Evolutionary conservation across 2,888 invertebrate genomes (phyloP), one percentile per base, ranked within the genome.

Genomic region (Agriotes lineatus): DNA sequence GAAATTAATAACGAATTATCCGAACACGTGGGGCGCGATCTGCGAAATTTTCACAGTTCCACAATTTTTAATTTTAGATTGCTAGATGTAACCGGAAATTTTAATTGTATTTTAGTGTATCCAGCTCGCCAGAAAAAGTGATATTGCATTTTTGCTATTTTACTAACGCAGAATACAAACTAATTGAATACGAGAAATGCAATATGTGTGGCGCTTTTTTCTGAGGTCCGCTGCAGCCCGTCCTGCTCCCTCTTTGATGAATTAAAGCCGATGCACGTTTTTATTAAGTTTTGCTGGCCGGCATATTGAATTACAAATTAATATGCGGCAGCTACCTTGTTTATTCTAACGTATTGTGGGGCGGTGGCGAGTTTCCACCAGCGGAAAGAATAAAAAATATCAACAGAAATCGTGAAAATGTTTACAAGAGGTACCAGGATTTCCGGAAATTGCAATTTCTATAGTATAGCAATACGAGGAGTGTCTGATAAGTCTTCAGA

Each of bases 81-180:
- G 48, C 42, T 58, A 65, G 63, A 59, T 63, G 48, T 35, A 68
- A 67, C 58, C 22, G 58, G 57, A 63, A 68, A 59, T 58, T 68
- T 68, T 68, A 68, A 68, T 68, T 68, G 63, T 68, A 64, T 58
- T 67, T 62, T 62, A 67, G 57, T 67, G 62, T 45, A 68, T 68
- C 59, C 63, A 68, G 37, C 58, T 59, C 50, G 52, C 30, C 58
- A 63, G 69, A 64, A 64, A 69, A 69, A 58, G 66, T 59, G 37
- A 60, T 65, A 69, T 69, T 60, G 69, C 65, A 69, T 69, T 69
- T 69, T 69, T 69, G 69, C 56, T 54, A 68, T 68, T 68, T 69
- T 60, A 45, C 64, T 65, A 25, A 33, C 37, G 56, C 30, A 59
- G 59, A 63, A 68, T 65, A 65, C 64, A 42, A 65, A 59, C 69